Evolutionary conservation across 2,113 vertebrate species (phyloP), one percentile per base, ranked within the genome.

Genomic region (Cynocephalus volans): DNA sequence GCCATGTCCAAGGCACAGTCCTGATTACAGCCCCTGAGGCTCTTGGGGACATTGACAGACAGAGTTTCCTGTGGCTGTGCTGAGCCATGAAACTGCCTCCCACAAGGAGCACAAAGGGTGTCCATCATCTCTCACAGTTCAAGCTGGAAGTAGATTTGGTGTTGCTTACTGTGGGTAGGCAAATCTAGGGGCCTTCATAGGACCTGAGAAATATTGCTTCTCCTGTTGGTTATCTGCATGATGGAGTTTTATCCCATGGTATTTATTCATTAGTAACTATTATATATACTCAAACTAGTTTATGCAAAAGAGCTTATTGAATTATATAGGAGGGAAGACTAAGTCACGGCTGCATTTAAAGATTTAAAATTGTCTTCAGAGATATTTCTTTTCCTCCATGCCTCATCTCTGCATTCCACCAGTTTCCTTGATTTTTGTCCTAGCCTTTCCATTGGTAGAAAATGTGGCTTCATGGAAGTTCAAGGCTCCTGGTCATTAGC

Each of bases 201-300:
- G 62, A 65, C n/a, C 21, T 81, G 77, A 4, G 28, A 33, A 41
- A 56, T 36, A 41, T 48, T n/a, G 10, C 54, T 41, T 72, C 17
- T 11, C n/a, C 28, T 3, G 1, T 12, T 8, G 9, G 9, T n/a
- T 60, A 2, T 19, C 21, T 50, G 60, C 36, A 19, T 2, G 8
- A 12, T 72, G 15, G 54, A n/a, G 14, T 56, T 90, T 18, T 72
- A 28, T 28, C 58, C 4, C 17, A 4, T 41, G 7, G 26, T 17
- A 13, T 15, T 91, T 72, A 72, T 36, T 19, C 52, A 19, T 8
- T 41, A 72, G 72, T 45, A 48, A 60, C 77, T n/a, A 24, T 50
- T 70, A 33, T 62, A 3, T 62, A 48, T 52, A 14, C 8, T 69
- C 2, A 45, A 58, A 24, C 4, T 17, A 31, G 2, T 19, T 70